phyloP scores from a whole-genome alignment of 2,888 invertebrate species.

The Ochlodes sylvanus region DNA sequence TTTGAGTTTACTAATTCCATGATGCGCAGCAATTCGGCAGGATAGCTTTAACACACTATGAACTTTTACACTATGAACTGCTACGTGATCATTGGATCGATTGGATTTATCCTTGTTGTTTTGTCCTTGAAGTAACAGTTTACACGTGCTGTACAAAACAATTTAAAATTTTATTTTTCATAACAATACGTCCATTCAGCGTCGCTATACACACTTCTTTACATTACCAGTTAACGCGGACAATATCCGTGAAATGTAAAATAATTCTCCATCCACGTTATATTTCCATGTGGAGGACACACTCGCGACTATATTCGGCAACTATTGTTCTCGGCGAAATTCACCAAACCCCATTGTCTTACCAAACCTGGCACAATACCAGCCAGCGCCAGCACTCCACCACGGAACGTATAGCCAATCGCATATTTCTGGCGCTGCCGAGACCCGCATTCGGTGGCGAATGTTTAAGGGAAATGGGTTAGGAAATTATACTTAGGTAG shows the following conservation, averaged over 20 bases:
- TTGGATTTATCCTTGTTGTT: too few species aligned
- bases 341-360: slow-evolving; percentile 30
- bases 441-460: slow-evolving; percentile 9
- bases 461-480: slow-evolving; percentile 16
- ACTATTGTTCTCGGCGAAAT: slow-evolving; percentile 38
- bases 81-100: too few species aligned
- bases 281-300: slow-evolving; percentile 16
- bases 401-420: slow-evolving; percentile 3
- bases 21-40: too few species aligned
- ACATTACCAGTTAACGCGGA: slow-evolving; percentile 16
- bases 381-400: background rate
- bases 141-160: background rate
- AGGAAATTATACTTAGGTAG: background rate
- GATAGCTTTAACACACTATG: too few species aligned
- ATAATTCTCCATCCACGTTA: slow-evolving; percentile 27
- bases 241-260: slow-evolving; percentile 40
- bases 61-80: too few species aligned
- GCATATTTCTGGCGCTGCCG: slow-evolving; percentile 14
- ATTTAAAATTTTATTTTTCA: background rate
- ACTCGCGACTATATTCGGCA: slow-evolving; percentile 32
- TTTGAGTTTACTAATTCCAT: background rate
- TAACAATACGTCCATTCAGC: background rate
- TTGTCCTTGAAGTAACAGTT: too few species aligned
- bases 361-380: slow-evolving; percentile 38
- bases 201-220: slow-evolving; percentile 1